A percentile compares a stretch with the other conserved stretches of the same genome.
Conservation (phyloP, 1,140 invertebrate genomes). For the Bilobella aurantiaca region DNA sequence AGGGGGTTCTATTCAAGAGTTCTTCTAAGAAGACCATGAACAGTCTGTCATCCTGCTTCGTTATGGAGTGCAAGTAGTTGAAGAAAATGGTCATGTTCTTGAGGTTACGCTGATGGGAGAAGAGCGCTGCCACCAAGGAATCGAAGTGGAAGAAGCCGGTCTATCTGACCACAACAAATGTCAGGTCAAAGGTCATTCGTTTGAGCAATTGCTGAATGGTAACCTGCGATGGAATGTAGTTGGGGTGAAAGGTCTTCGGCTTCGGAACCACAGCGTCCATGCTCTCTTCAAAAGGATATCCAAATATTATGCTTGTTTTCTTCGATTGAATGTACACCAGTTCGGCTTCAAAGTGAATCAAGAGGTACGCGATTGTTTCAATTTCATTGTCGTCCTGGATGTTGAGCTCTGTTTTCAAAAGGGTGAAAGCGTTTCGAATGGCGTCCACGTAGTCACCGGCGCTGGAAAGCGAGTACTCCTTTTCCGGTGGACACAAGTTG, state of each 20-base stretch:
- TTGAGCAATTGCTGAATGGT: not conserved
- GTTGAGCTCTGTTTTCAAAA: conserved; percentile 11
- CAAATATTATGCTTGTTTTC: conserved; percentile 9
- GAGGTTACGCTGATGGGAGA: not conserved
- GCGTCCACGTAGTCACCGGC: conserved; percentile 4
- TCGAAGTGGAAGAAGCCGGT: not conserved
- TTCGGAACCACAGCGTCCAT: conserved; percentile 1
- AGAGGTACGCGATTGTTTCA: conserved; percentile 24
- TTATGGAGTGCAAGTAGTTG: conserved; percentile 1
- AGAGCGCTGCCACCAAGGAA: not conserved
- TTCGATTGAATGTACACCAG: conserved; percentile 5
- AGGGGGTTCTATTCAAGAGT: conserved; percentile 8
- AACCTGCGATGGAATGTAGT: not conserved
- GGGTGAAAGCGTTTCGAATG: conserved; percentile 13
- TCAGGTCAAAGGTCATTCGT: no score
- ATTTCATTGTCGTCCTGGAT: conserved; percentile 22
- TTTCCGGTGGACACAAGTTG: not conserved
- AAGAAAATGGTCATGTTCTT: conserved; percentile 3
- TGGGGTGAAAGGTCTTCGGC: conserved; percentile 15
- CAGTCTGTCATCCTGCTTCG: conserved; percentile 3
- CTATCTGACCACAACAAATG: not conserved
- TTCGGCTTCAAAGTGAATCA: conserved; percentile 25
- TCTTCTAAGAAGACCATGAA: conserved; percentile 3
- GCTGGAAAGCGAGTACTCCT: not conserved
- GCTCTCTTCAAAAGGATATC: conserved; percentile 13